Evolutionary conservation across 2,888 invertebrate genomes (phyloP).

Genomic region (Drosophila kanekoi): DNA sequence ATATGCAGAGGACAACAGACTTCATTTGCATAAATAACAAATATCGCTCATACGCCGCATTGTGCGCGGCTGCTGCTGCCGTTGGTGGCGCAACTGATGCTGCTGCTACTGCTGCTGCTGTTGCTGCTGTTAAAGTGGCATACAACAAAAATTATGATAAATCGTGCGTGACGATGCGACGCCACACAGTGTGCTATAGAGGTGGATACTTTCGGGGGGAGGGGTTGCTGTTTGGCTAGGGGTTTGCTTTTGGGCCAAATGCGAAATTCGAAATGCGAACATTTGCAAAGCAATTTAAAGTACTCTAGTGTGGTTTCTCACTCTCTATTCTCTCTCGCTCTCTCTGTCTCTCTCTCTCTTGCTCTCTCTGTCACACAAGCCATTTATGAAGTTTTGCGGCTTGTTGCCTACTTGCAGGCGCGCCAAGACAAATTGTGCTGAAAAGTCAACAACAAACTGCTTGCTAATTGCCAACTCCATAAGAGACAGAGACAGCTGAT

Average conservation of each 20-base stretch:
- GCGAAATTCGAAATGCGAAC: constrained; percentile 21
- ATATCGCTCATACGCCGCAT: constrained; percentile 78
- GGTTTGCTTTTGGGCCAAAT: not conserved
- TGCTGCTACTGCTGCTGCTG: constrained; percentile 18
- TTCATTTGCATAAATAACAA: constrained; percentile 79
- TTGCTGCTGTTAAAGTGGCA: constrained; percentile 37
- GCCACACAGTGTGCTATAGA: constrained; percentile 36
- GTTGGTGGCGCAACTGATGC: constrained; percentile 26
- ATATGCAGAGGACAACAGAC: constrained; percentile 47
- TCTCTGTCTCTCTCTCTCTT: not conserved
- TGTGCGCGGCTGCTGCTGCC: constrained; percentile 55
- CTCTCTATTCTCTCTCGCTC: not conserved
- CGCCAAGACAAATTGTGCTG: constrained; percentile 74
- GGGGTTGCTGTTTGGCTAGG: not conserved
- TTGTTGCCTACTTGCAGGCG: constrained; percentile 68
- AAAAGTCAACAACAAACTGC: constrained; percentile 73
- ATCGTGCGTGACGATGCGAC: constrained; percentile 56
- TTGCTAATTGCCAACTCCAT: constrained; percentile 67
- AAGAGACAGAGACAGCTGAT: constrained; percentile 2
- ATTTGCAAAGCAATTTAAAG: constrained; percentile 28
- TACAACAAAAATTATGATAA: constrained; percentile 72
- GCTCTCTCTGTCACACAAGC: not conserved
- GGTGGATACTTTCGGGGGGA: not conserved
- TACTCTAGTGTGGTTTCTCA: not conserved
- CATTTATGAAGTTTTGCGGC: constrained; percentile 73